Base-by-base conservation (phyloP, 2,888 invertebrate genomes). In the Anaspis maculata region DNA sequence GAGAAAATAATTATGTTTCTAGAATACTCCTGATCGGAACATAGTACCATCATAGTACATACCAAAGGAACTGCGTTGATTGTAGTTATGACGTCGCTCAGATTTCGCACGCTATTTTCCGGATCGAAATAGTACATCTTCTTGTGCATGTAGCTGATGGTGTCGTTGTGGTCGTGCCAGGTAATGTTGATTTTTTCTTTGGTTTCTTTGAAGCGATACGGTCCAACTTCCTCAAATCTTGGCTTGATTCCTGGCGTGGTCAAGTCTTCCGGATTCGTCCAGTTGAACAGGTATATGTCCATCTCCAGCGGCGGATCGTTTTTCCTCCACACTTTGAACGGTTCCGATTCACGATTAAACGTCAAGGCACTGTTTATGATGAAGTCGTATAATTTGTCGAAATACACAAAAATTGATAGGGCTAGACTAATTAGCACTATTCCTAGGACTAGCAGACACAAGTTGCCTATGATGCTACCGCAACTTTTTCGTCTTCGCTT, bases 11-110 rank as follows among this genome's bases (percentile, higher is more conserved):
- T n/a, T n/a, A n/a, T n/a, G n/a, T n/a, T n/a, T n/a, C n/a, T n/a
- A n/a, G n/a, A n/a, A n/a, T n/a, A n/a, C n/a, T n/a, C n/a, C n/a
- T n/a, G n/a, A n/a, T n/a, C n/a, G n/a, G n/a, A n/a, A n/a, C n/a
- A n/a, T n/a, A n/a, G n/a, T n/a, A n/a, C n/a, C n/a, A n/a, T n/a
- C n/a, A n/a, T n/a, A n/a, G n/a, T 9, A 49, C 58, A 75, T 57
- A 90, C 90, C 68, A 85, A 72, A 31, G 84, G 80, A 7, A 89
- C 79, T 2, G 79, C 74, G 61, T 91, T 90, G 1, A 89, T 64
- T 1, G 80, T 83, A 1, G 76, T 78, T 43, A 90, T 71, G 29
- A 70, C 66, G 54, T 89, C 88, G 12, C 70, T 64, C 11, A 87
- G 66, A n/a, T 71, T 70, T 1, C 86, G 85, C 27, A 71, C 74